Conservation (phyloP, 2,888 invertebrate species). For the Ectemnius lituratus region DNA sequence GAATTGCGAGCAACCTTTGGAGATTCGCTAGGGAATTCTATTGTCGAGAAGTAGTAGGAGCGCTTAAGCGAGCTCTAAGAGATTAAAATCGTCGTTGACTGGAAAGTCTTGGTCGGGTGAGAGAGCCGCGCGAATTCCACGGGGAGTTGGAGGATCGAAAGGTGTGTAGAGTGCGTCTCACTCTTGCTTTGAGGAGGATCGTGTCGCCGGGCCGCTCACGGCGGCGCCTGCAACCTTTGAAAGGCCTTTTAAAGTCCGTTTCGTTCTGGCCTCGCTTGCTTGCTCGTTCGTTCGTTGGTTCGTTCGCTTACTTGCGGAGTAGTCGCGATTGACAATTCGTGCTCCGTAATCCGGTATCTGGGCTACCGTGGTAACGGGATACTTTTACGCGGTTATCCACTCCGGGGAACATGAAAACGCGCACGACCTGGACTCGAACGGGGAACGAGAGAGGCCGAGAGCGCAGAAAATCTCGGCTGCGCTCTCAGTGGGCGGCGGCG, state of each 20-base stretch:
- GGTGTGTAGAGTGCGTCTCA: slow-evolving; percentile 29
- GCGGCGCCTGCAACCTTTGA: slow-evolving; percentile 45
- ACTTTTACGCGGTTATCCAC: slow-evolving; percentile 67
- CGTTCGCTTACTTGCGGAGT: slow-evolving; percentile 5
- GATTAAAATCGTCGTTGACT: not conserved
- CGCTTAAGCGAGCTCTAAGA: too few relatives aligned
- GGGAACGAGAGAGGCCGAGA: not conserved
- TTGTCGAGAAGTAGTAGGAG: too few relatives aligned
- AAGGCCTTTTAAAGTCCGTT: slow-evolving; percentile 46
- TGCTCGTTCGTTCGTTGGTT: not conserved
- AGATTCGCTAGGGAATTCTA: too few relatives aligned
- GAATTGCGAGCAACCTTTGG: too few relatives aligned
- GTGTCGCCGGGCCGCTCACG: slow-evolving; percentile 21
- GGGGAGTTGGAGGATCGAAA: not conserved
- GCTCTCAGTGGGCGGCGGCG: slow-evolving; percentile 11
- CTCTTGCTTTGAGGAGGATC: slow-evolving; percentile 11
- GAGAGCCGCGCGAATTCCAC: not conserved
- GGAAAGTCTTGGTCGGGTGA: not conserved
- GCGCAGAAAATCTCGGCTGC: slow-evolving; percentile 24
- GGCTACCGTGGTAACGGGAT: slow-evolving; percentile 73
- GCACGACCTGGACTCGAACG: slow-evolving; percentile 15
- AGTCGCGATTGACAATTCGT: slow-evolving; percentile 71
- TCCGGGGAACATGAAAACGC: slow-evolving; percentile 55
- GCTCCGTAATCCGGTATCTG: slow-evolving; percentile 74
- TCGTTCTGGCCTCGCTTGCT: slow-evolving; percentile 24